Evolutionary conservation across 2,113 vertebrate genomes (phyloP).

Genomic region (Pseudopodoces humilis): DNA sequence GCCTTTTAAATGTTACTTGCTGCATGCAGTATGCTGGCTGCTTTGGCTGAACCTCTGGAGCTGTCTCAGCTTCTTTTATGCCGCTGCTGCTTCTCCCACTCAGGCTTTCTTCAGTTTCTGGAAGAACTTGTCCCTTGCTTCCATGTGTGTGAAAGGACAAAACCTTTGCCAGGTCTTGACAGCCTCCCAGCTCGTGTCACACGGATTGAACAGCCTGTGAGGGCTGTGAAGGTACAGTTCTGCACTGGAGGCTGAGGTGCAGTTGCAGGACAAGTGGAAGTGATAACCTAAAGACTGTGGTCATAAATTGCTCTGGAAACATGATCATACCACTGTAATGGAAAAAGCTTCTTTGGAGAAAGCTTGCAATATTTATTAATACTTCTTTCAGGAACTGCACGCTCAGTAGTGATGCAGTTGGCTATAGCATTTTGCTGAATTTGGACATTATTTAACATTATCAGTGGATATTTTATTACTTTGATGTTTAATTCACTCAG

Average conservation of each 20-base stretch:
- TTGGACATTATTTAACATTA: background rate
- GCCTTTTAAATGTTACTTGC: constrained; percentile 18
- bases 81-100: background rate
- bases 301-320: background rate
- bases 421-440: background rate
- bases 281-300: background rate
- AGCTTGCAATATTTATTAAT: background rate
- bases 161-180: background rate
- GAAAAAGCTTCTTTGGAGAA: background rate
- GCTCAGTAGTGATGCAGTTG: background rate
- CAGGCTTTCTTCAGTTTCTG: background rate
- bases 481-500: background rate
- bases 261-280: background rate
- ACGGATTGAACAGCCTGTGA: background rate
- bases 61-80: background rate
- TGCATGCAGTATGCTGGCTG: background rate
- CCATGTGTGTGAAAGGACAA: background rate
- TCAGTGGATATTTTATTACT: background rate
- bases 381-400: background rate
- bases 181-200: background rate
- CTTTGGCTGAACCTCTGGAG: background rate
- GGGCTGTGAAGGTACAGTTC: background rate
- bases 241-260: background rate
- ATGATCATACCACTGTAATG: rapidly evolving
- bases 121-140: background rate